These are phyloP conservation scores for Gadus chalcogrammus DNA, from an alignment of 2,113 vertebrate species.

Conservation along the genomic window DNA sequence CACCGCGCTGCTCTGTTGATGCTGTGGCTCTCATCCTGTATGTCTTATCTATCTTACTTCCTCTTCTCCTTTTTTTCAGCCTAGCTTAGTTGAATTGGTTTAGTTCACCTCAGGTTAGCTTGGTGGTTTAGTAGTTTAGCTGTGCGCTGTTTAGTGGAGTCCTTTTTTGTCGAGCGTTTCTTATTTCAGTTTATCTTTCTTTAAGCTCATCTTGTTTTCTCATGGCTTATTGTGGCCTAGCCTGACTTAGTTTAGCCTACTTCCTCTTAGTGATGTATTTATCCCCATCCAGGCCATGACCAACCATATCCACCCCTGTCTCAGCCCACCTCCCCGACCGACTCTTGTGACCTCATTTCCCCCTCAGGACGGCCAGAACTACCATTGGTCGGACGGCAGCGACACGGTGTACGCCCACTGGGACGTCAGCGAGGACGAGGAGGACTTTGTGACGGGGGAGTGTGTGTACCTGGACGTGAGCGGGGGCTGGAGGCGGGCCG, in stretches of 20 bases:
- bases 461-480: constrained; percentile 84
- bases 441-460: constrained; percentile 72
- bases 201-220: too few relatives aligned
- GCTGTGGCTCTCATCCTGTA: not conserved
- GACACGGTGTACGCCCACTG: constrained; percentile 83
- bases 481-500: constrained; percentile 80
- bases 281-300: not conserved
- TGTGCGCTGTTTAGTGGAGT: too few relatives aligned
- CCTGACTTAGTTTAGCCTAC: too few relatives aligned
- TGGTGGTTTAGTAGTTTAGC: too few relatives aligned
- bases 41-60: not conserved
- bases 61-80: too few relatives aligned
- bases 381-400: constrained; percentile 87
- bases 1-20: not conserved
- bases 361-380: constrained; percentile 80
- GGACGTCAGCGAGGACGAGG: constrained; percentile 69
- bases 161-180: too few relatives aligned
- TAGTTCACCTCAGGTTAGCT: too few relatives aligned
- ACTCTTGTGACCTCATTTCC: not conserved
- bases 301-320: not conserved
- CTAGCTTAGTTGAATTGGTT: too few relatives aligned
- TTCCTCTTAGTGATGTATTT: too few relatives aligned
- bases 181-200: too few relatives aligned
- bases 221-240: too few relatives aligned
- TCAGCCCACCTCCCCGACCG: not conserved